Conservation (phyloP, 2,113 vertebrate genomes). For the Oncorhynchus clarkii region DNA sequence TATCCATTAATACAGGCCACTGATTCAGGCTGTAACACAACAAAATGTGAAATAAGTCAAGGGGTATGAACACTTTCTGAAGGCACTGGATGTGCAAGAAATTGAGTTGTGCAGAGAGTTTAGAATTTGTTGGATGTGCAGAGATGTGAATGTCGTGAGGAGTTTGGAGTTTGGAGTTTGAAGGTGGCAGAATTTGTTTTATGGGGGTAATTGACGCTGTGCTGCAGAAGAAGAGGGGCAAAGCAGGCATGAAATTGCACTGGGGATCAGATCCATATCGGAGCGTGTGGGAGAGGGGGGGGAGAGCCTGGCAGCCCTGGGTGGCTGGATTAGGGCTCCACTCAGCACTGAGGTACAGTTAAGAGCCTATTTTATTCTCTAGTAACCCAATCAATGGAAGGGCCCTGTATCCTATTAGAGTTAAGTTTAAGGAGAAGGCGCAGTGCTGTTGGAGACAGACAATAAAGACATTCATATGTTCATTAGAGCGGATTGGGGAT, state of each 20-base stretch:
- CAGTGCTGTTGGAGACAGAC: constrained; percentile 60
- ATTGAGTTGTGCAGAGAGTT: background rate
- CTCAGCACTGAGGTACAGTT: constrained; percentile 74
- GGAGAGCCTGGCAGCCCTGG: constrained; percentile 51
- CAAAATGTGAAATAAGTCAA: too few relatives aligned
- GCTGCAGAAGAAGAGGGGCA: constrained; percentile 74
- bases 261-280: constrained; percentile 76
- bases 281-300: constrained; percentile 60
- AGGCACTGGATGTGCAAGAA: background rate
- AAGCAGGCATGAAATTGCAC: constrained; percentile 83
- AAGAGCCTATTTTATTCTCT: constrained; percentile 83
- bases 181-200: constrained; percentile 71
- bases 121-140: background rate
- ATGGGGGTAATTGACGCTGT: constrained; percentile 75
- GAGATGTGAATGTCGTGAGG: constrained; percentile 18
- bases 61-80: too few relatives aligned
- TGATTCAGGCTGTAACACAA: too few relatives aligned
- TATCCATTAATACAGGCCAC: too few relatives aligned
- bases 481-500: constrained; percentile 60
- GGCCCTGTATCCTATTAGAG: constrained; percentile 77
- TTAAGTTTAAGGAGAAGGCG: constrained; percentile 66
- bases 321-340: constrained; percentile 70
- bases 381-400: constrained; percentile 85
- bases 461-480: constrained; percentile 71
- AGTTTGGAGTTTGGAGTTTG: constrained; percentile 52